Conservation (phyloP, 2,797 vertebrate species). For the Trematocara caparti region DNA sequence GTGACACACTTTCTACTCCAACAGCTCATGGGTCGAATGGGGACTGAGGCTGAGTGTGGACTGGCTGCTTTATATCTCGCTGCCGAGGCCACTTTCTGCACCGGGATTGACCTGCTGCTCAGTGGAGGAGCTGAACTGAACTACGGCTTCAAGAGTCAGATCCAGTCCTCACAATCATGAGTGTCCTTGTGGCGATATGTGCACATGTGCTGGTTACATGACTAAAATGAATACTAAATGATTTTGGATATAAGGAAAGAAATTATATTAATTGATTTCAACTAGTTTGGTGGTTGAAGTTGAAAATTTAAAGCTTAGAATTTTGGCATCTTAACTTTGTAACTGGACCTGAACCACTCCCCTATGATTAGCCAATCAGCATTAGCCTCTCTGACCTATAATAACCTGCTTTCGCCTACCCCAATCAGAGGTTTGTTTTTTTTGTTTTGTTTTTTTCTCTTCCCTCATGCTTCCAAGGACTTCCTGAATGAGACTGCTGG, state of each 20-base stretch:
- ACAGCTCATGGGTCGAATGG: constrained; percentile 85
- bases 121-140: constrained; percentile 84
- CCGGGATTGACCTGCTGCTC: constrained; percentile 78
- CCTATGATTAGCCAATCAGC: constrained; percentile 57
- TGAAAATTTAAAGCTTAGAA: background rate
- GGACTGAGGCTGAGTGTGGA: constrained; percentile 78
- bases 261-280: background rate
- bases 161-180: constrained; percentile 9
- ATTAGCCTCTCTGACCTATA: background rate
- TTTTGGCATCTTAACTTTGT: background rate
- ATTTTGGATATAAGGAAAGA: background rate
- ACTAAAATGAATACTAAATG: background rate
- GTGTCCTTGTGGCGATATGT: background rate
- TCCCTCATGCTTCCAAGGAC: constrained; percentile 18
- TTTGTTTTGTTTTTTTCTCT: fast-evolving
- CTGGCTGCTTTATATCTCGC: constrained; percentile 79
- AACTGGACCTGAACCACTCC: constrained; percentile 42
- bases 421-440: constrained; percentile 40
- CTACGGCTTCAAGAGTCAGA: constrained; percentile 76
- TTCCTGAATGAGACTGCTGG: background rate
- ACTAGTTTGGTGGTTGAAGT: background rate
- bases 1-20: background rate
- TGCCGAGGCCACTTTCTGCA: constrained; percentile 82
- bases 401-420: constrained; percentile 15
- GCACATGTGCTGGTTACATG: background rate